Evolutionary conservation across 2,888 invertebrate species (phyloP).

Genomic region (Leptopterna dolabrata): DNA sequence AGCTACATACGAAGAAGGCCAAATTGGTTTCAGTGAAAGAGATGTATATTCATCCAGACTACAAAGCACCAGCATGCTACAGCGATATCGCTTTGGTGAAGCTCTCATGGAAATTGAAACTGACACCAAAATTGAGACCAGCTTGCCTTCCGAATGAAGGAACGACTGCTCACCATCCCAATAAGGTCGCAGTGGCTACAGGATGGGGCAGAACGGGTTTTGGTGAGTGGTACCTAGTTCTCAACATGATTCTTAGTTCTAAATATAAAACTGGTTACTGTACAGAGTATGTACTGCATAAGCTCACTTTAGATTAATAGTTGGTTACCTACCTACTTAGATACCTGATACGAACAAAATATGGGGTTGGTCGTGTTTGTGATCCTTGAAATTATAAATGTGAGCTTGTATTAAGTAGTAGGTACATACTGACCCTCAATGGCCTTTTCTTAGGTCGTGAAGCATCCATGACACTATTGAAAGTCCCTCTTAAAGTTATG

Average conservation of each 20-base stretch:
- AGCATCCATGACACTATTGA: constrained; percentile 54
- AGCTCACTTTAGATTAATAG: no score
- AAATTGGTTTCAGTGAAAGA: constrained; percentile 65
- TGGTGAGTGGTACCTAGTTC: constrained; percentile 61
- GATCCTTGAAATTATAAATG: no score
- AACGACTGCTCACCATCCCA: constrained; percentile 51
- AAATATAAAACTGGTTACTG: background rate
- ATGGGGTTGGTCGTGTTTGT: no score
- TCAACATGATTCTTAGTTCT: background rate
- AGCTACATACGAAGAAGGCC: constrained; percentile 47
- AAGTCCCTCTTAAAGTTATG: constrained; percentile 59
- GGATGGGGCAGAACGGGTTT: constrained; percentile 73
- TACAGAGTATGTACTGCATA: no score
- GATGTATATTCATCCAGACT: constrained; percentile 71
- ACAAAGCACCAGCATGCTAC: constrained; percentile 70
- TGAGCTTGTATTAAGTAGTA: no score
- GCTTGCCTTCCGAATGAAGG: constrained; percentile 70
- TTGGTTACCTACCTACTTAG: no score
- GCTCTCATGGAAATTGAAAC: constrained; percentile 69
- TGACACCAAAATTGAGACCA: constrained; percentile 72
- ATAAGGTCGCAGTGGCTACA: constrained; percentile 69
- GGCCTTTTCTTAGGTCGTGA: constrained; percentile 22
- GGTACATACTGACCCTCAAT: no score
- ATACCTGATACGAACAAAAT: background rate
- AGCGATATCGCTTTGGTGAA: constrained; percentile 77